Conservation (phyloP, 2,888 invertebrate species). For the Lepidocyrtoides sp. region DNA sequence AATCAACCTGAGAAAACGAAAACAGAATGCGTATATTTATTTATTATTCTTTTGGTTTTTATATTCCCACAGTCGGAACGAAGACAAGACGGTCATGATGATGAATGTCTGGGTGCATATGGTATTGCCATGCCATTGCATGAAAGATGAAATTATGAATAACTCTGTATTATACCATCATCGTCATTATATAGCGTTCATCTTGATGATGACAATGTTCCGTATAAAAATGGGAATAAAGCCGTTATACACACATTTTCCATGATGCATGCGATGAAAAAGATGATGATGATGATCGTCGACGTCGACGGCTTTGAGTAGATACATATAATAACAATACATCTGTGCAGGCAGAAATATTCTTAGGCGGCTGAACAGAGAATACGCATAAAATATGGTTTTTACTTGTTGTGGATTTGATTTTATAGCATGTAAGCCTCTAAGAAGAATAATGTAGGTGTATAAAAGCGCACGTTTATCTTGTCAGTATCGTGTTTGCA, state of each 20-base stretch:
- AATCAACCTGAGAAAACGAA: conserved; percentile 11
- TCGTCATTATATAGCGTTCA: background rate
- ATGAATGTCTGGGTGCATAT: conserved; percentile 46
- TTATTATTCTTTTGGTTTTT: conserved; percentile 21
- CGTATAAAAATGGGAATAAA: conserved; percentile 26
- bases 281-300: background rate
- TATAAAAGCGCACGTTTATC: background rate
- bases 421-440: background rate
- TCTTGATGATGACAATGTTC: background rate
- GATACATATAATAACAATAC: background rate
- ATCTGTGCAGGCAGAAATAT: background rate
- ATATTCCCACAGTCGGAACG: conserved; percentile 39
- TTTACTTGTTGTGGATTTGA: no score
- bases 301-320: background rate
- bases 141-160: conserved; percentile 29
- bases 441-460: background rate
- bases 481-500: background rate
- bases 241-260: conserved; percentile 21
- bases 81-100: background rate
- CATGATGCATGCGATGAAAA: conserved; percentile 26
- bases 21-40: background rate
- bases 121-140: conserved; percentile 36
- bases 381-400: background rate
- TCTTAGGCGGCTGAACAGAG: no score
- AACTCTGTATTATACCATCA: background rate